Evolutionary conservation across 2,888 invertebrate genomes (phyloP), one percentile per base, ranked within the genome.

Genomic region (Brachyopa scutellaris): DNA sequence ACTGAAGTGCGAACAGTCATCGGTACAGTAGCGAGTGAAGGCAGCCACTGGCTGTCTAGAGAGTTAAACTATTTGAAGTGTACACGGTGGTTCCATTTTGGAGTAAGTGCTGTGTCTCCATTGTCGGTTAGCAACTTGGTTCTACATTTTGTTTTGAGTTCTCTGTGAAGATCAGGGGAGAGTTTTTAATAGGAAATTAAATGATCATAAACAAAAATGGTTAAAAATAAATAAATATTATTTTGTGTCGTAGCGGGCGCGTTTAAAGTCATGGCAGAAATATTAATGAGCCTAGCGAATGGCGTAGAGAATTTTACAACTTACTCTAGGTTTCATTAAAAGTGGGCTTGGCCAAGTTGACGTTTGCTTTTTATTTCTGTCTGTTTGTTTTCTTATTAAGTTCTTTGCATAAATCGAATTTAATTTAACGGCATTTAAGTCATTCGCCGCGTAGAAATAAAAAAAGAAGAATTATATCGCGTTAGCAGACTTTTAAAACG

Each of bases 201-300:
- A 26, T 55, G 31, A 67, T 55, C 55, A 55, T 33, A 55, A 33
- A 67, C 31, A 55, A 55, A 55, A 33, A 55, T 67, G 55, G 67
- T 53, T 31, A 17, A 55, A 67, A 67, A 55, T 55, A 57, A 67
- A 67, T 67, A 45, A 45, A 36, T 55, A 45, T 57, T 21, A 19
- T 11, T 19, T 55, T 33, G 36, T 23, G 45, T n/a, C 45, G 42
- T 67, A 23, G 13, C 23, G 6, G 47, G 59, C 42, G 33, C 61
- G 45, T 11, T 40, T 33, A 13, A 7, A 15, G 53, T 9, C 19
- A 33, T 67, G 66, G 31, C 21, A 13, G 42, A 42, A 67, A 67
- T 55, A 55, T 45, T 45, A 45, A 45, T 57, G 17, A 55, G 59
- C 15, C 26, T 4, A 38, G 8, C 5, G 13, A 11, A 13, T 13